Evolutionary conservation across 2,113 vertebrate genomes (phyloP), one percentile per base, ranked within the genome.

Genomic region (Polypterus senegalus): DNA sequence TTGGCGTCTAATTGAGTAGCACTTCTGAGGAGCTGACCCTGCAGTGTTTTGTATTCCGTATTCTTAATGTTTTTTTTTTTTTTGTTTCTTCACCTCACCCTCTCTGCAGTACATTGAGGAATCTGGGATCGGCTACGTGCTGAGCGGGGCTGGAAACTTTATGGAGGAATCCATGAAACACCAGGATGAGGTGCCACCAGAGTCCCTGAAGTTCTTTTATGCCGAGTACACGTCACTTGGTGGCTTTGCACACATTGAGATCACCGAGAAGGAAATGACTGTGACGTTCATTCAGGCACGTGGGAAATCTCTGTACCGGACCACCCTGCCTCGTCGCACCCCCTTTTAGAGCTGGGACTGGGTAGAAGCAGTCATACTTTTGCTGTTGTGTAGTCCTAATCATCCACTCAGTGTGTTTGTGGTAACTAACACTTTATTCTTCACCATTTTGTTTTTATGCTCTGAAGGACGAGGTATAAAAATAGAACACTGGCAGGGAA

Each of bases 131-230:
- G 92, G 91, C 63, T 91, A 91, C 0, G 76, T 95, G 45, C 80
- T 95, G 62, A 95, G 91, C 0, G 92, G 92, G 3, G 92, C 92
- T 0, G 92, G 92, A 6, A 95, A 94, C 77, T 95, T 94, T 75
- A 81, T 95, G 80, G 92, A 95, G 60, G 71, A 87, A 0, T 87
- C 89, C 0, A 63, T 66, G 6, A 73, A 71, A 1, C 91, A 95
- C 63, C 75, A 74, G 48, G 75, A 76, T 7, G 61, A 74, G 0
- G 88, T 93, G 58, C 92, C 92, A 59, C 71, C 62, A 3, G 86
- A 77, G 9, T 84, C 89, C 54, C 69, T 95, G 6, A 89, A 87
- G 69, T 95, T 92, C 80, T 92, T 89, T 75, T 88, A 84, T 0
- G 90, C 89, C 5, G 65, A 81, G 0, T 64, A 75, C 1, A 77